A percentile compares a stretch with the other conserved stretches of the same genome.
These are phyloP conservation scores for Drosophila gunungcola DNA, from an alignment of 1,140 invertebrate species.

Conservation along the genomic window DNA sequence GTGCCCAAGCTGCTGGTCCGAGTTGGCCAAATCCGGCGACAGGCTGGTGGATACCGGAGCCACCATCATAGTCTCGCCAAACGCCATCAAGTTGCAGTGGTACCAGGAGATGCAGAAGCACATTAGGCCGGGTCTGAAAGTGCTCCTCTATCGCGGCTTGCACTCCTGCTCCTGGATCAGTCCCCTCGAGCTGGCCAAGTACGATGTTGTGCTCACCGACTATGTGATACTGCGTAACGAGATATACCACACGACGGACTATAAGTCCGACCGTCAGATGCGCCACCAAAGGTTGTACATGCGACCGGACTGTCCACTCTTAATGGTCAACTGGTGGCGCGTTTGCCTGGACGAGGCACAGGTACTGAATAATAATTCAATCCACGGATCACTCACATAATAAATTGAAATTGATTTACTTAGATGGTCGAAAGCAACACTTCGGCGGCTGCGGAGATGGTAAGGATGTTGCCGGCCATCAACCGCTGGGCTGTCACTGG, in stretches of 20 bases:
- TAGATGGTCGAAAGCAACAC: slow-evolving; percentile 88
- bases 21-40: slow-evolving; percentile 1
- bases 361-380: background rate
- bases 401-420: background rate
- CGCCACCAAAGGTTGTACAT: slow-evolving; percentile 63
- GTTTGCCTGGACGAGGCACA: slow-evolving; percentile 93
- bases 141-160: slow-evolving; percentile 87
- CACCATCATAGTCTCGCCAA: slow-evolving; percentile 91
- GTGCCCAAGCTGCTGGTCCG: slow-evolving; percentile 76
- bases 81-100: slow-evolving; percentile 90
- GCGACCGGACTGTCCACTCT: slow-evolving; percentile 87
- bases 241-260: slow-evolving; percentile 85
- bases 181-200: slow-evolving; percentile 87
- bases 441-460: slow-evolving; percentile 85
- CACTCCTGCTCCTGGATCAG: slow-evolving; percentile 87
- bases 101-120: slow-evolving; percentile 90
- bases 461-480: slow-evolving; percentile 88
- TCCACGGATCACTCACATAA: background rate
- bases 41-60: slow-evolving; percentile 86
- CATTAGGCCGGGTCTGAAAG: slow-evolving; percentile 83
- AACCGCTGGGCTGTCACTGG: slow-evolving; percentile 93
- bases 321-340: slow-evolving; percentile 91
- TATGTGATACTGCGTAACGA: slow-evolving; percentile 89
- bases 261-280: slow-evolving; percentile 52
- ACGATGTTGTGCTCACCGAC: slow-evolving; percentile 91